These are phyloP conservation scores for Aphelocoma coerulescens DNA, from an alignment of 2,113 vertebrate genomes.

Conservation along the genomic window DNA sequence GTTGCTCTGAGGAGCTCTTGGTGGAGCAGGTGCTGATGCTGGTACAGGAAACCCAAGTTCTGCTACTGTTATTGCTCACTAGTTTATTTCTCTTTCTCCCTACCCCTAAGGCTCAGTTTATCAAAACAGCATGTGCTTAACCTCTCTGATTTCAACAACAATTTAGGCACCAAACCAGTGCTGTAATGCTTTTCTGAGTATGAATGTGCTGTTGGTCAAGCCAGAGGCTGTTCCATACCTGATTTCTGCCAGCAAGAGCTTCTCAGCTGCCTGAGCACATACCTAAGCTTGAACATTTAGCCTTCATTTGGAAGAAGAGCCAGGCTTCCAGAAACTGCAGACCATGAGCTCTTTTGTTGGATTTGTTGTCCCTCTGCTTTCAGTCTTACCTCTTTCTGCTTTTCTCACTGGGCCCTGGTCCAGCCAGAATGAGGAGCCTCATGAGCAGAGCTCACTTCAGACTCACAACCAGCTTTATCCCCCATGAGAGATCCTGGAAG, in stretches of 20 bases:
- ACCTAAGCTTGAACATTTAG: neutral
- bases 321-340: neutral
- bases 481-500: neutral
- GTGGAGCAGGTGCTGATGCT: neutral
- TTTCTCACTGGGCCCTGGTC: neutral
- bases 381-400: neutral
- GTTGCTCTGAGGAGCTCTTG: neutral
- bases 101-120: neutral
- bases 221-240: neutral
- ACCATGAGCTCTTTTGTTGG: neutral
- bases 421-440: fast-evolving
- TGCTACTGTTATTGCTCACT: neutral
- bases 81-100: neutral
- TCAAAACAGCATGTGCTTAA: neutral
- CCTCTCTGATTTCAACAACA: neutral
- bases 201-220: neutral
- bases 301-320: neutral
- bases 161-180: neutral
- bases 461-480: neutral
- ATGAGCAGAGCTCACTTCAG: neutral
- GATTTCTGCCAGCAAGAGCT: neutral
- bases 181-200: neutral
- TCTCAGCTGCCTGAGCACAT: neutral
- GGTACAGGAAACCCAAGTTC: neutral
- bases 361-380: neutral